These are phyloP conservation scores for Ianthella basta DNA, from an alignment of 37 sponge, comb jelly and placozoan genomes.

Conservation along the genomic window DNA sequence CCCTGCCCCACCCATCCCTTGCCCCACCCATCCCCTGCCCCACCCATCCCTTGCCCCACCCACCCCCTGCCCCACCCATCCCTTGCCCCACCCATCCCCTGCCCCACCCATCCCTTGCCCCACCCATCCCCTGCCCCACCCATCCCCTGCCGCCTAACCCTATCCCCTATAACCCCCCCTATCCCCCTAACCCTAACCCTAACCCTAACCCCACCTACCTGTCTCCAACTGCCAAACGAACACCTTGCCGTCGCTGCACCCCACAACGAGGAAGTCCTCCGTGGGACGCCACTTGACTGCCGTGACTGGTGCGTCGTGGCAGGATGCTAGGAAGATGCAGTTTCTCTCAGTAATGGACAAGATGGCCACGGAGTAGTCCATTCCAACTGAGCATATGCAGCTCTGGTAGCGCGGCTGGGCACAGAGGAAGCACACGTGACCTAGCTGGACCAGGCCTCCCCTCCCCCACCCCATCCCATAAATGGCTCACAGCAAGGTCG, in stretches of 20 bases:
- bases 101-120: too few species aligned
- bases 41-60: too few species aligned
- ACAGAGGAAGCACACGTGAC: not conserved
- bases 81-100: too few species aligned
- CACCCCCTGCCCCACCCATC: too few species aligned
- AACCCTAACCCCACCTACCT: constrained; percentile 49
- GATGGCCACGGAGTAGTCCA: constrained; percentile 92
- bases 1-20: too few species aligned
- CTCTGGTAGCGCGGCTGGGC: constrained; percentile 40
- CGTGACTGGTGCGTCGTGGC: constrained; percentile 76
- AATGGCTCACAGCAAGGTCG: constrained; percentile 58
- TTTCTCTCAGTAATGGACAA: constrained; percentile 76
- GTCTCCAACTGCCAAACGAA: constrained; percentile 93
- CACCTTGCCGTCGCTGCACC: constrained; percentile 81
- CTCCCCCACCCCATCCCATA: not conserved
- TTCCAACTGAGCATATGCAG: constrained; percentile 86
- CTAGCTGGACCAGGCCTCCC: not conserved
- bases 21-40: too few species aligned
- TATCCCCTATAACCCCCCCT: too few species aligned
- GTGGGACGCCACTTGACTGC: constrained; percentile 75
- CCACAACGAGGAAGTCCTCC: constrained; percentile 87
- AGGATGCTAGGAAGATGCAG: constrained; percentile 79
- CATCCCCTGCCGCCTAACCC: too few species aligned
- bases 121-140: too few species aligned
- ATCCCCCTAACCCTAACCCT: too few species aligned